Evolutionary conservation across 2,797 vertebrate genomes (phyloP), one percentile per base, ranked within the genome.

Genomic region (Chelidonichthys spinosus): DNA sequence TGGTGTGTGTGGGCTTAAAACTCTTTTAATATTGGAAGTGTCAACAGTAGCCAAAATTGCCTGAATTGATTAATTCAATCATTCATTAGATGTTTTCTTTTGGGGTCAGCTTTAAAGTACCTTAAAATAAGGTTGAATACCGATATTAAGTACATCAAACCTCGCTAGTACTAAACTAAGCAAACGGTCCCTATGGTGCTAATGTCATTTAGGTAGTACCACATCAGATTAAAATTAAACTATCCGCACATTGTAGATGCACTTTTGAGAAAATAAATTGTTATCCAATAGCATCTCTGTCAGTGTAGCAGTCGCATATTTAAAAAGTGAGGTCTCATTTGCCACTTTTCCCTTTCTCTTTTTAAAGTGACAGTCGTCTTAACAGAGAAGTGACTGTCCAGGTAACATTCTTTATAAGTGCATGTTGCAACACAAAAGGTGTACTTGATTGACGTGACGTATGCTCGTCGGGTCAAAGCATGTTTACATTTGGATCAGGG

Each of bases 381-480:
- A 33, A 15, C 17, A 18, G 11, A n/a, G 11, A 56, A 25, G 25
- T 25, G 25, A 25, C 25, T 1, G 25, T 25, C 25, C 25, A 25
- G 25, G 25, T 25, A 25, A 25, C 25, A 25, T 25, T 25, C 25
- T 25, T 25, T 25, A 25, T 25, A 25, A 25, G 25, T 54, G 18
- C 39, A 39, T 53, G 39, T 58, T 71, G 63, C 60, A 68, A 63
- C 66, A 69, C n/a, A 69, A 65, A 50, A 39, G 56, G 56, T 78
- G 18, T 5, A 17, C n/a, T 50, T 52, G 72, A 69, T 11, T 74
- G 69, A 43, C 60, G 52, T 33, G 62, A 72, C 2, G 42, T 42
- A 75, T 61, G 42, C 71, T 74, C 67, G 43, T 66, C 69, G 69
- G 63, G 75, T 79, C 73, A 80, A 79, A 70, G 58, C 69, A 53